Conservation (phyloP, 2,797 vertebrate genomes). For the Clarias laeviceps region DNA sequence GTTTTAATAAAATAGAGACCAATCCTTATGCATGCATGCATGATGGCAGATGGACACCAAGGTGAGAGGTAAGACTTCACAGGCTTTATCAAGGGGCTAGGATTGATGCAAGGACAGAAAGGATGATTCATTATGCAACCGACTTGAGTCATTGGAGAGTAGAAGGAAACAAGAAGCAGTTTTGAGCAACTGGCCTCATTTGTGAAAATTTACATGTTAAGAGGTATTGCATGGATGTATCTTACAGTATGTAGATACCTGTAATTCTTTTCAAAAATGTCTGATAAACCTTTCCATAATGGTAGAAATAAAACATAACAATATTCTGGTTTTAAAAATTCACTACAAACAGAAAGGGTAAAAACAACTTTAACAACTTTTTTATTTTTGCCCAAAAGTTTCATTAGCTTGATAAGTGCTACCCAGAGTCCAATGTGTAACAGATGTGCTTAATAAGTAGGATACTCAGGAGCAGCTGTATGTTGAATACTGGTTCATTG, state of each 20-base stretch:
- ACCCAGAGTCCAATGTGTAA: conserved; percentile 55
- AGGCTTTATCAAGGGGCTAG: conserved; percentile 33
- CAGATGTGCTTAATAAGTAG: conserved; percentile 78
- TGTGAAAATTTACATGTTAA: neutral
- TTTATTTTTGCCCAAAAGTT: conserved; percentile 42
- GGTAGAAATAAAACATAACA: conserved; percentile 3
- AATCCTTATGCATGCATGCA: conserved; percentile 47
- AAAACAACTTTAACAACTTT: neutral
- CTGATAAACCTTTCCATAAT: conserved; percentile 17
- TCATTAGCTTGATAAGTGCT: conserved; percentile 43
- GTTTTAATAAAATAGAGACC: conserved; percentile 55
- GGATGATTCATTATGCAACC: conserved; percentile 52
- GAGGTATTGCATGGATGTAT: conserved; percentile 12
- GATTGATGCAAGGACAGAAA: conserved; percentile 53
- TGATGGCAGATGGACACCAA: conserved; percentile 43
- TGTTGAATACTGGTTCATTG: conserved; percentile 73
- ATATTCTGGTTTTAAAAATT: neutral
- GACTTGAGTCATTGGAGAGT: conserved; percentile 41
- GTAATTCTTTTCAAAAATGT: neutral
- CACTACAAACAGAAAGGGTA: neutral
- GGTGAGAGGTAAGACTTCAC: conserved; percentile 36
- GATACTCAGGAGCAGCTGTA: conserved; percentile 75
- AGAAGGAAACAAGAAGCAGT: conserved; percentile 23
- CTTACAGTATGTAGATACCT: conserved; percentile 1
- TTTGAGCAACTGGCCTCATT: conserved; percentile 34